phyloP scores from a whole-genome alignment of 2,888 invertebrate species.

The Cheilosia impressa region DNA sequence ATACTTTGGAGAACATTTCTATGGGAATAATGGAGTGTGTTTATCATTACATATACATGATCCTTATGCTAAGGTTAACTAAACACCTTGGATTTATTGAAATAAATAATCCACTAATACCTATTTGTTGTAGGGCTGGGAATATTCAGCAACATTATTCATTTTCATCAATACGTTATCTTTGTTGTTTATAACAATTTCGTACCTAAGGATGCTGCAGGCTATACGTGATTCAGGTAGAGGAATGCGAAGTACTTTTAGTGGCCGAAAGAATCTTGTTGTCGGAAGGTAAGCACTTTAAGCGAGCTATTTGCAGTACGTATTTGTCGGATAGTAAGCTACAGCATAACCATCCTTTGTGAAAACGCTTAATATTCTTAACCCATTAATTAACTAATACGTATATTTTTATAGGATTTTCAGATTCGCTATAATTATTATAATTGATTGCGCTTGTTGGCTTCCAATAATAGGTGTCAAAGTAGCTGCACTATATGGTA shows the following conservation, averaged over 20 bases:
- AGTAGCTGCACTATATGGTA: conserved; percentile 85
- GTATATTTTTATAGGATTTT: conserved; percentile 1
- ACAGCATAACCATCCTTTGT: too few species aligned
- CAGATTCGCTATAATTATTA: conserved; percentile 85
- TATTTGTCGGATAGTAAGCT: too few species aligned
- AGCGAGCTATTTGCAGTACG: too few species aligned
- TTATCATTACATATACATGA: conserved; percentile 86
- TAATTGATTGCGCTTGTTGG: conserved; percentile 87
- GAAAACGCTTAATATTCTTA: background rate
- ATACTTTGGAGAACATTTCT: conserved; percentile 86
- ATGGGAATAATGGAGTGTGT: conserved; percentile 86
- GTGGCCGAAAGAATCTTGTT: conserved; percentile 85
- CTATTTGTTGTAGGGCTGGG: conserved; percentile 84
- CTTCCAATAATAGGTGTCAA: conserved; percentile 86
- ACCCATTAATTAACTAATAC: background rate
- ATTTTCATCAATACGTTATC: conserved; percentile 85
- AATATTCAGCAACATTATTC: conserved; percentile 86
- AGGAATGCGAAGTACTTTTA: conserved; percentile 86
- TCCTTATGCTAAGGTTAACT: conserved; percentile 85
- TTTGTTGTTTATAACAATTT: conserved; percentile 85
- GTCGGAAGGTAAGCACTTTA: conserved; percentile 83
- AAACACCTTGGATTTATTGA: too few species aligned
- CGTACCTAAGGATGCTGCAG: conserved; percentile 86
- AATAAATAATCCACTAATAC: background rate
- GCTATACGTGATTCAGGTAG: conserved; percentile 86